Base-by-base conservation (phyloP, 2,888 invertebrate genomes). In the Agonopterix subpropinquella region DNA sequence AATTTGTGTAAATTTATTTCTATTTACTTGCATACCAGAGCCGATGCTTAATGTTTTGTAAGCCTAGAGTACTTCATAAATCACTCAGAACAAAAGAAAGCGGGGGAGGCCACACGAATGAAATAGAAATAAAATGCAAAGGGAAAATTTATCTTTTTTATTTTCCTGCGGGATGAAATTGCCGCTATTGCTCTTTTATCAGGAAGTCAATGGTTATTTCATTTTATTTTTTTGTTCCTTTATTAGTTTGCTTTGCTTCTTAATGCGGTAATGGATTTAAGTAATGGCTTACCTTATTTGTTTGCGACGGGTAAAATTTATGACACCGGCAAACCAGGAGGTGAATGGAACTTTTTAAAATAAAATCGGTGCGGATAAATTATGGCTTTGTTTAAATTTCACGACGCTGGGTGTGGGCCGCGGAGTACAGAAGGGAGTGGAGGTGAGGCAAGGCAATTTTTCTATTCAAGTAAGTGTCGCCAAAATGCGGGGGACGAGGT, bases 51-150 rank as follows among this genome's bases (percentile, higher is more conserved):
- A 73, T 74, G 74, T 73, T 73, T 73, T 71, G 73, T 74, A 70
- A 73, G 72, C 67, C 68, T 65, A 58, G 66, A 63, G 68, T 73
- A 73, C 70, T 73, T 67, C 68, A 76, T 76, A 76, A 76, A 76
- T 76, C 75, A 76, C 69, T 62, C 58, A 64, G 67, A 72, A 71
- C 70, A 73, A 73, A 69, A 70, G 70, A 64, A 69, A 67, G 54
- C 61, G 65, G 62, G 28, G 60, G 62, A 58, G 62, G 59, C 62
- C 57, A 57, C 57, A 61, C 52, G 62, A 67, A 67, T 67, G 64
- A 69, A 70, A 60, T 53, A 53, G 58, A 56, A 70, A 69, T 66
- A 69, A 71, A 72, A 72, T 67, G 65, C 67, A 66, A 70, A 71
- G 62, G 60, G 59, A 62, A 61, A 62, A 64, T 65, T 64, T 66